phyloP scores from a whole-genome alignment of 2,113 vertebrate species.

The Albula goreensis region DNA sequence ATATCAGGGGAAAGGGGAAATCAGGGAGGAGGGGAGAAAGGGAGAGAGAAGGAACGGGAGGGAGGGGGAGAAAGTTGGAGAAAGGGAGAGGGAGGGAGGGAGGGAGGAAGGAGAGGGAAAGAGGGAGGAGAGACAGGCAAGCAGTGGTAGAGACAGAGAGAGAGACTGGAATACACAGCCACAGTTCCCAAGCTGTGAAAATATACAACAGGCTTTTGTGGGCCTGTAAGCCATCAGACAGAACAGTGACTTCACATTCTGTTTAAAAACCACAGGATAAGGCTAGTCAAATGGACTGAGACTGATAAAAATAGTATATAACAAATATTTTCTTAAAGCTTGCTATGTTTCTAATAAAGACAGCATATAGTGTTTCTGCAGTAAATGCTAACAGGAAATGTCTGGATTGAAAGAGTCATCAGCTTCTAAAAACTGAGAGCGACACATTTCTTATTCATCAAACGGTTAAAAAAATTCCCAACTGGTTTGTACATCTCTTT shows the following conservation, averaged over 20 bases:
- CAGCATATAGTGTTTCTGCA: background rate
- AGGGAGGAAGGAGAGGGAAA: conserved; percentile 45
- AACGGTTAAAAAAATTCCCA: background rate
- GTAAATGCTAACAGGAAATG: background rate
- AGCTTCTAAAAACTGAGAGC: background rate
- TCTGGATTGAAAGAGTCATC: background rate
- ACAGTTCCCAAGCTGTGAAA: background rate
- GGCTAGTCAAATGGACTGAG: background rate
- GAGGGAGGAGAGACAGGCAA: conserved; percentile 26
- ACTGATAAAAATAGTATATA: background rate
- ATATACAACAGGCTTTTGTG: background rate
- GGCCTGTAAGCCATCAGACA: background rate
- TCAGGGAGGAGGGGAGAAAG: conserved; percentile 35
- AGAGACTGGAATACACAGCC: background rate
- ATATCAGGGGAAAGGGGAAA: conserved; percentile 22
- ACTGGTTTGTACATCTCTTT: background rate
- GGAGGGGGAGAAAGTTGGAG: conserved; percentile 31
- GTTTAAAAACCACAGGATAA: background rate
- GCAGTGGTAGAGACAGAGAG: no score
- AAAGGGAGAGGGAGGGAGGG: conserved; percentile 31
- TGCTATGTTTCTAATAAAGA: background rate
- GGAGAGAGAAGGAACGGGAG: conserved; percentile 44
- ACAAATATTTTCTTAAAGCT: background rate
- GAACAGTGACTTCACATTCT: background rate
- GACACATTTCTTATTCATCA: conserved; percentile 5